phyloP scores from a whole-genome alignment of 1,140 invertebrate genomes.

The Parasteatoda tepidariorum region DNA sequence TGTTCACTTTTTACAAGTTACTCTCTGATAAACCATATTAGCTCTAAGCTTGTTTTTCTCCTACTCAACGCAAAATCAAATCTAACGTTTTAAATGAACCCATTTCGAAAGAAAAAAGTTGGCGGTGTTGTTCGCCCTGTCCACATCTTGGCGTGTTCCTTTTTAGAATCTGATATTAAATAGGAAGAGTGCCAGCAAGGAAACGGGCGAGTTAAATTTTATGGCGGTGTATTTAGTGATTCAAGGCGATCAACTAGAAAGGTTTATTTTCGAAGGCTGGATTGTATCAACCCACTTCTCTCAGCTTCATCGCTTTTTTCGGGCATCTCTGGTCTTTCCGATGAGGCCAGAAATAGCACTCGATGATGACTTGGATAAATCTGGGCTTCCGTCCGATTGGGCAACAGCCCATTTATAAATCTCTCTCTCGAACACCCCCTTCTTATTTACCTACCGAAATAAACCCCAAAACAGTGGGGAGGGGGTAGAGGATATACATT shows the following conservation, averaged over 20 bases:
- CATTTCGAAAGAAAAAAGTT: too few species aligned
- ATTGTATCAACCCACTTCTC: constrained; percentile 50
- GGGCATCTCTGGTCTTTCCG: constrained; percentile 20
- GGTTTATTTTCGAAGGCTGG: constrained; percentile 59
- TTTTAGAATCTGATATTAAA: too few species aligned
- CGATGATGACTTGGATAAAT: constrained; percentile 55
- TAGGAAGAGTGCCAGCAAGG: neutral
- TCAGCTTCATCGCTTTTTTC: constrained; percentile 49
- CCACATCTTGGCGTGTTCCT: too few species aligned
- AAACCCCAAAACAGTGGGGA: constrained; percentile 5
- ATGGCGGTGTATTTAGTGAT: constrained; percentile 56
- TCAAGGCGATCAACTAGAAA: constrained; percentile 29
- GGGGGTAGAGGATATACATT: too few species aligned
- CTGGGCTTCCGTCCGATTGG: constrained; percentile 53
- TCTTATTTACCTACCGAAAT: constrained; percentile 57
- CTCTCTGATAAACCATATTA: too few species aligned
- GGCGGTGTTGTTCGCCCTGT: too few species aligned
- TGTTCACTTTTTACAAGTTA: too few species aligned
- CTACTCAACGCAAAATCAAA: too few species aligned
- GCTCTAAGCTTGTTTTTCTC: too few species aligned
- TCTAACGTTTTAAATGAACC: too few species aligned
- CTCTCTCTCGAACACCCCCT: constrained; percentile 13
- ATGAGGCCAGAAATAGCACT: constrained; percentile 37
- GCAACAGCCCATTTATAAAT: constrained; percentile 54
- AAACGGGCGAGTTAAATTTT: constrained; percentile 20